Percentiles rank a stretch among this genome's conserved stretches.
These are phyloP conservation scores for Dolomedes plantarius DNA, from an alignment of 2,888 invertebrate genomes.

Conservation along the genomic window DNA sequence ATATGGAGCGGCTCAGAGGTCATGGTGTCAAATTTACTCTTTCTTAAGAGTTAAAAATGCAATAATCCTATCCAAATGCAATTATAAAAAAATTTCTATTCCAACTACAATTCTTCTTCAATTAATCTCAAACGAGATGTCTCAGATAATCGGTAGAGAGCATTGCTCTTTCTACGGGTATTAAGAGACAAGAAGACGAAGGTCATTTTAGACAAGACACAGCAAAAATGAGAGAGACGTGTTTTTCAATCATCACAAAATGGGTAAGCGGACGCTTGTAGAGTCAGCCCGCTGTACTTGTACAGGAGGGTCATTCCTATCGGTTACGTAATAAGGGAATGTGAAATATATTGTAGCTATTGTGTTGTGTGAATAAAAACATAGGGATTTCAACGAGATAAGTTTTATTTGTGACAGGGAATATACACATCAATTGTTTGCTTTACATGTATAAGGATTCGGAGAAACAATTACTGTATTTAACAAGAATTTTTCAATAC, in stretches of 20 bases:
- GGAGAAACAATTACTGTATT: too few species aligned
- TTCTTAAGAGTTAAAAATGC: too few species aligned
- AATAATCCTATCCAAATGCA: too few species aligned
- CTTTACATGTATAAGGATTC: too few species aligned
- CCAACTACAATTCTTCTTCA: too few species aligned
- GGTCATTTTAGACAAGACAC: background rate
- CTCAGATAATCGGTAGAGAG: background rate
- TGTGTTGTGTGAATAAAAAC: background rate
- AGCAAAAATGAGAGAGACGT: background rate
- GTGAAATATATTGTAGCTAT: background rate
- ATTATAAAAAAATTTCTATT: too few species aligned
- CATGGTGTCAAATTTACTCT: too few species aligned
- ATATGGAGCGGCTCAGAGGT: too few species aligned
- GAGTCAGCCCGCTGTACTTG: background rate
- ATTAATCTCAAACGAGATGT: background rate
- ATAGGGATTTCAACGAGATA: too few species aligned
- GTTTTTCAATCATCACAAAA: background rate
- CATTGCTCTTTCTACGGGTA: background rate
- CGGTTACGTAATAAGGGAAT: background rate
- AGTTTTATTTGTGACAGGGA: too few species aligned
- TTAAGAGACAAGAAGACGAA: background rate
- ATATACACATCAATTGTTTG: too few species aligned
- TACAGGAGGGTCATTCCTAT: background rate
- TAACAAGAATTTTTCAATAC: too few species aligned
- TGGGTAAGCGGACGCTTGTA: background rate